Base-by-base conservation (phyloP, 2,888 invertebrate genomes). In the Polietes domitor region DNA sequence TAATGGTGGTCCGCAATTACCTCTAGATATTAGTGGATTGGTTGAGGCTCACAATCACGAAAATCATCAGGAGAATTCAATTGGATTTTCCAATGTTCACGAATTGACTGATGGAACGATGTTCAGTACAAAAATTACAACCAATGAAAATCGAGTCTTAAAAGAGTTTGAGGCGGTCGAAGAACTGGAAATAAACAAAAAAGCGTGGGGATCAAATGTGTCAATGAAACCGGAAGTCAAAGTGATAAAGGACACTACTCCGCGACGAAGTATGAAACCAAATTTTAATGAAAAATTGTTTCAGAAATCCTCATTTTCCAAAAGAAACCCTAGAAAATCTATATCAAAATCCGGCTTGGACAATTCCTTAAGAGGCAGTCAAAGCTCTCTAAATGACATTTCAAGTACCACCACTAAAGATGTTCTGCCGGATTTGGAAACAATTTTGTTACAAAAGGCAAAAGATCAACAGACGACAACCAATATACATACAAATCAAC, bases 301-400 rank as follows among this genome's bases (percentile, higher is more conserved):
- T 92, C 86, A 90, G 32, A 93, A 94, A 78, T 94, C 94, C 65
- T 95, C 93, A 87, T 96, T 96, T 91, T 93, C 94, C 5, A 94
- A 96, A 88, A 93, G 96, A 87, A 96, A 97, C 92, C 96, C 97
- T 0, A 93, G 96, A 87, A 97, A 97, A 90, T 94, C 94, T 0
- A 87, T 94, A 5, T 93, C 94, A 24, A 87, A 88, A 2, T 84
- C 85, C 1, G 83, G 53, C 0, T 79, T 86, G 1, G 88, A 88
- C 71, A 79, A 73, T 6, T 73, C 80, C 2, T 72, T 80, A 19
- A 50, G 71, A 6, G 19, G 77, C 7, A 61, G 28, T 24, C 77
- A 74, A 15, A 80, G 47, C 10, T 73, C 37, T 61, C 19, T 78
- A 28, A 65, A 17, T 63, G 32, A 80, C 58, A 72, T 9, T 17